phyloP scores from a whole-genome alignment of 2,113 vertebrate genomes.

The Heliornis fulica region DNA sequence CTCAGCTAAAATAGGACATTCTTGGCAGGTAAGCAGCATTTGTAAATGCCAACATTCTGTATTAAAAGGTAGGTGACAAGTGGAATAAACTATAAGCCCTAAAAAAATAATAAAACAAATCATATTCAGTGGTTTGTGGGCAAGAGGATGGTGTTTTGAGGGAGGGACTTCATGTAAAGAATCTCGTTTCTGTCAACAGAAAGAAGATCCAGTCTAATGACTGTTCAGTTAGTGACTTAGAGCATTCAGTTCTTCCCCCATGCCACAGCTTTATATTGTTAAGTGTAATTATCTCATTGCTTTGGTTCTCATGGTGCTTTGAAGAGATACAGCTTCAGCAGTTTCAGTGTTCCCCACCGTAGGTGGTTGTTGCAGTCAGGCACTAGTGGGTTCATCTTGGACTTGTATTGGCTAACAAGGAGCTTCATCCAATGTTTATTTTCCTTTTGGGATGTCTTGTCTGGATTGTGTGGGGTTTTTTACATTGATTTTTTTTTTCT shows the following conservation, averaged over 20 bases:
- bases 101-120: not conserved
- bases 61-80: not conserved
- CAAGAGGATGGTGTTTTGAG: not conserved
- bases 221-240: not conserved
- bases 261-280: not conserved
- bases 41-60: not conserved
- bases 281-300: not conserved
- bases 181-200: not conserved
- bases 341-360: not conserved
- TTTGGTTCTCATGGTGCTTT: not conserved
- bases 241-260: not conserved
- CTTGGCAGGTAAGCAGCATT: not conserved
- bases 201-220: not conserved
- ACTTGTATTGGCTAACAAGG: not conserved
- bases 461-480: not conserved
- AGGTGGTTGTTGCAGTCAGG: not conserved
- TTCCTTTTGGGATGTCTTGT: not conserved
- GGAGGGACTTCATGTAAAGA: not conserved
- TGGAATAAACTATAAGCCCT: not conserved
- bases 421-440: not conserved
- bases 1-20: not conserved
- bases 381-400: not conserved
- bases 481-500: not conserved
- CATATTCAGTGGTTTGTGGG: not conserved
- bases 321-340: not conserved